Evolutionary conservation across 2,113 vertebrate species (phyloP).

Genomic region (Plestiodon gilberti): DNA sequence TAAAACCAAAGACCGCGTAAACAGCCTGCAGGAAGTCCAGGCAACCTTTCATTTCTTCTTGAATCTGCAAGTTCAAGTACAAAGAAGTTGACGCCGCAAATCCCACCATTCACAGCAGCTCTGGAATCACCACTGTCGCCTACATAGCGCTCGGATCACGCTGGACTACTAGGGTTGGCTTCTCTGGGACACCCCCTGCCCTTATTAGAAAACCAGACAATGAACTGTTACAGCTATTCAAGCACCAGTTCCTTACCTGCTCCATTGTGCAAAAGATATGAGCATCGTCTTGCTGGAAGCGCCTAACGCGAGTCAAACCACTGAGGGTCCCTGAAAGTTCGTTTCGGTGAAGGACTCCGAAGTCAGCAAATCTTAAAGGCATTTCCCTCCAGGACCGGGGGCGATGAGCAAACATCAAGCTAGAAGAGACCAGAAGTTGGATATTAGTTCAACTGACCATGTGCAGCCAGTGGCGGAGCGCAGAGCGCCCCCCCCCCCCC

Average conservation of each 20-base stretch:
- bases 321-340: conserved; percentile 90
- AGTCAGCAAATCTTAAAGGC: conserved; percentile 91
- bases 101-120: background rate
- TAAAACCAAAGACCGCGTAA: conserved; percentile 90
- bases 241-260: conserved; percentile 78
- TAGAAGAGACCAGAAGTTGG: conserved; percentile 53
- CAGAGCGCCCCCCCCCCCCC: no score
- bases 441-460: background rate
- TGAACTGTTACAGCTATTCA: background rate
- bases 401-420: conserved; percentile 92
- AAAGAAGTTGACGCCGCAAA: background rate
- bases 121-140: background rate
- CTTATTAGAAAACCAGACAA: background rate
- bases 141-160: background rate
- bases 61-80: conserved; percentile 81
- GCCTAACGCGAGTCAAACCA: conserved; percentile 88
- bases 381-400: conserved; percentile 95
- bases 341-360: conserved; percentile 93
- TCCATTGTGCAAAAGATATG: conserved; percentile 95
- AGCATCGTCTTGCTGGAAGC: conserved; percentile 96
- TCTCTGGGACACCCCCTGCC: background rate
- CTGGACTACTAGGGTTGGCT: no score
- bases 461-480: no score
- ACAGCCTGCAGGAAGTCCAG: conserved; percentile 90
- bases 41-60: conserved; percentile 91